Evolutionary conservation across 2,797 vertebrate genomes (phyloP).

Genomic region (Eurystomus glaucurus): DNA sequence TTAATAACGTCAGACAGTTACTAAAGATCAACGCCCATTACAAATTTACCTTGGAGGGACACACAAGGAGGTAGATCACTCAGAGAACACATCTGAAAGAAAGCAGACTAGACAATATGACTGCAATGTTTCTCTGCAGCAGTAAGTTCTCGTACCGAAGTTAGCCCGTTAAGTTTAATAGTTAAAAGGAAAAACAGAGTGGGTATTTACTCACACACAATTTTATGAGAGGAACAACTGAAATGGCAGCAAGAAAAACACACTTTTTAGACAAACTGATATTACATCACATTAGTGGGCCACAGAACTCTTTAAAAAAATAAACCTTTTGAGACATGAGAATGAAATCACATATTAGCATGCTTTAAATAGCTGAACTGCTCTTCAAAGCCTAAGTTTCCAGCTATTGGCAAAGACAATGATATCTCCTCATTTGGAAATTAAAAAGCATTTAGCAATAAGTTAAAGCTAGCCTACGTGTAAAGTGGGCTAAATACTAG

Average conservation of each 20-base stretch:
- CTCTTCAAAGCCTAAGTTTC: constrained; percentile 11
- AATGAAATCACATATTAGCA: constrained; percentile 44
- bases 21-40: background rate
- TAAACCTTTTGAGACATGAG: constrained; percentile 46
- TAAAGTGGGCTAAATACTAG: constrained; percentile 61
- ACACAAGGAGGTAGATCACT: constrained; percentile 28
- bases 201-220: constrained; percentile 42
- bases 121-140: background rate
- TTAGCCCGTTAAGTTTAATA: constrained; percentile 43
- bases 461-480: constrained; percentile 54
- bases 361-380: constrained; percentile 63
- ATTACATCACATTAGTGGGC: constrained; percentile 60
- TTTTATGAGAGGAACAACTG: constrained; percentile 57
- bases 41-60: background rate
- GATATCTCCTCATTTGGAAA: constrained; percentile 20
- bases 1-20: background rate
- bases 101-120: background rate
- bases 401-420: constrained; percentile 36
- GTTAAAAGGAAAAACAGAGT: constrained; percentile 30
- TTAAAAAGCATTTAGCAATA: constrained; percentile 65
- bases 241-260: constrained; percentile 48
- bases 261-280: constrained; percentile 44
- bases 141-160: background rate
- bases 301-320: constrained; percentile 63
- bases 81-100: background rate